Evolutionary conservation across 2,113 vertebrate species (phyloP), one percentile per base, ranked within the genome.

Genomic region (Castor canadensis): DNA sequence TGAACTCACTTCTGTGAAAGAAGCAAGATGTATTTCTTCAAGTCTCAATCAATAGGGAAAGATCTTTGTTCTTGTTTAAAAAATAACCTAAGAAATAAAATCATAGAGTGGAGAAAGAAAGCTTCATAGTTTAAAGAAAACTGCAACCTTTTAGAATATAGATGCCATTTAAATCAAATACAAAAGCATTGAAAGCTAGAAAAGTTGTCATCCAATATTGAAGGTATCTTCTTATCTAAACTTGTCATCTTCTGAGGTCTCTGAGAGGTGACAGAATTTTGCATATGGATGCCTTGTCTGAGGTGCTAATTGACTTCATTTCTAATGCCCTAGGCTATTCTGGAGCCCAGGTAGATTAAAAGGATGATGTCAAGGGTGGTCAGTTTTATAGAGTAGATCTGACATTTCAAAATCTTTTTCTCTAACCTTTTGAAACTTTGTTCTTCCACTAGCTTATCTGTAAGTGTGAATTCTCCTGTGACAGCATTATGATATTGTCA

Each of bases 341-440:
- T 94, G 80, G 95, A 91, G 15, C 60, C 79, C 43, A 89, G 40
- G 66, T 81, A 84, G 80, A 94, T 96, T 89, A 96, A 96, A 97
- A 91, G 30, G 43, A 62, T 58, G 66, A 89, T 92, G 79, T 40
- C 93, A 95, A 86, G 72, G 60, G 67, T 88, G 69, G 92, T 93
- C 89, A 89, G 77, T 95, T 97, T 96, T 93, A 95, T 62, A 92
- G 75, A 97, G 75, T 77, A 56, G 22, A 79, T 97, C 54, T 95
- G 93, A 93, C 97, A 97, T 96, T 97, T 97, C 47, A 93, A 92
- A 97, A 96, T 95, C 85, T 71, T 98, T 97, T 96, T 95, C 93
- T 91, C 81, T 97, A 95, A 96, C 88, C 95, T 97, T 94, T 95
- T 72, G 90, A 97, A 95, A 91, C 89, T 93, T 94, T 97, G 83